These are phyloP conservation scores for Hydra vulgaris DNA, from an alignment of 30 jellyfish, hydroid and myxozoan genomes.

Conservation along the genomic window DNA sequence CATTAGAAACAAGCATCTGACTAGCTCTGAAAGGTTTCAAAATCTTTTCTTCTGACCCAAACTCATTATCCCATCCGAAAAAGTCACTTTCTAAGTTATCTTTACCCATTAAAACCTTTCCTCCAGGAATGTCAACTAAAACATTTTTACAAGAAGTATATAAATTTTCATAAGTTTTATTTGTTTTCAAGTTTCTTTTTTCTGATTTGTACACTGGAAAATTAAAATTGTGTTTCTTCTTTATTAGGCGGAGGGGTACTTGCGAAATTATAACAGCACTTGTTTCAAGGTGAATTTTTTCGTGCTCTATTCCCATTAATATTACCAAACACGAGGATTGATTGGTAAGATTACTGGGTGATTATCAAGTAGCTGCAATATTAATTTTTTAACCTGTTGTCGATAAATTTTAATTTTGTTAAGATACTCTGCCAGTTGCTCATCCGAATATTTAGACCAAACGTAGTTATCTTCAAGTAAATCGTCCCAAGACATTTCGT, in stretches of 20 bases:
- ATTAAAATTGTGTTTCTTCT: conserved; percentile 12
- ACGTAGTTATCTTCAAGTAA: conserved; percentile 22
- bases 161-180: background rate
- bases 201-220: conserved; percentile 6
- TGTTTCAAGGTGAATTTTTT: conserved; percentile 25
- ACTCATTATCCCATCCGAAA: conserved; percentile 37
- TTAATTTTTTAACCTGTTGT: conserved; percentile 1
- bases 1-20: conserved; percentile 30
- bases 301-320: conserved; percentile 29
- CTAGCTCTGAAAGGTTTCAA: conserved; percentile 25
- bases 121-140: conserved; percentile 19
- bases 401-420: conserved; percentile 10
- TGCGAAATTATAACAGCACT: conserved; percentile 38
- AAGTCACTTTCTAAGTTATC: conserved; percentile 11
- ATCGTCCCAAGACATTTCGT: conserved; percentile 36
- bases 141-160: background rate
- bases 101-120: conserved; percentile 19
- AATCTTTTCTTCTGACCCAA: conserved; percentile 8
- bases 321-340: conserved; percentile 7
- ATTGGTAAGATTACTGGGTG: conserved; percentile 13
- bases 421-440: conserved; percentile 1
- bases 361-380: conserved; percentile 12
- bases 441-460: conserved; percentile 10
- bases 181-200: background rate
- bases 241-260: conserved; percentile 18